Percentiles rank a stretch among this genome's conserved stretches.
Conservation (phyloP, 2,113 vertebrate genomes). For the Seriola rivoliana region DNA sequence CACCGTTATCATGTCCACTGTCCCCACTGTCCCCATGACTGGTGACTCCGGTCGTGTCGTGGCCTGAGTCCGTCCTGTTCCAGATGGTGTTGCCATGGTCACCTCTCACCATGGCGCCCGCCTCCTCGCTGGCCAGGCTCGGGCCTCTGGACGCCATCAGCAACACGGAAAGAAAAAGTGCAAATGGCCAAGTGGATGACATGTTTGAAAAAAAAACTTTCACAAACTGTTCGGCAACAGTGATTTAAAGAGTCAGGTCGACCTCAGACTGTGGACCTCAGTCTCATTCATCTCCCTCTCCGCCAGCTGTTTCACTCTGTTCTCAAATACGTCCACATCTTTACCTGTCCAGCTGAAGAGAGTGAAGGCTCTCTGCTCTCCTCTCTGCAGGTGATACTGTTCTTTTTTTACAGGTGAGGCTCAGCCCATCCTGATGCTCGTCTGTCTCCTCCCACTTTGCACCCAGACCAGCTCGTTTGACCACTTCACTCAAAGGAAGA, state of each 20-base stretch:
- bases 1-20: neutral
- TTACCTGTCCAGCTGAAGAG: neutral
- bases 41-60: neutral
- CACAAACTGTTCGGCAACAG: slow-evolving; percentile 15
- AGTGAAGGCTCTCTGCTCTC: slow-evolving; percentile 22
- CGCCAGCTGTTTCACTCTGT: slow-evolving; percentile 36
- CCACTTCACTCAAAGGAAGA: slow-evolving; percentile 57
- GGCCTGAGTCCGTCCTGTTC: neutral
- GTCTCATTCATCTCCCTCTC: slow-evolving; percentile 23
- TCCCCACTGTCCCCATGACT: no score
- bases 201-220: slow-evolving; percentile 36
- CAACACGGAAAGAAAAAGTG: slow-evolving; percentile 51
- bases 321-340: slow-evolving; percentile 14
- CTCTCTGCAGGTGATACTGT: slow-evolving; percentile 30
- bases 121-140: neutral
- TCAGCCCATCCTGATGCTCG: slow-evolving; percentile 67
- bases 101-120: accelerated
- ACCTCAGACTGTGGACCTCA: neutral
- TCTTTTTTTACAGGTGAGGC: slow-evolving; percentile 64
- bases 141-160: slow-evolving; percentile 36
- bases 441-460: slow-evolving; percentile 63
- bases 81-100: accelerated
- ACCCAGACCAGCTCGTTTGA: slow-evolving; percentile 65
- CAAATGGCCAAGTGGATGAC: slow-evolving; percentile 25
- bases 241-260: slow-evolving; percentile 2